Evolutionary conservation across 2,888 invertebrate genomes (phyloP).

Genomic region (Lepeophtheirus nordmannii): DNA sequence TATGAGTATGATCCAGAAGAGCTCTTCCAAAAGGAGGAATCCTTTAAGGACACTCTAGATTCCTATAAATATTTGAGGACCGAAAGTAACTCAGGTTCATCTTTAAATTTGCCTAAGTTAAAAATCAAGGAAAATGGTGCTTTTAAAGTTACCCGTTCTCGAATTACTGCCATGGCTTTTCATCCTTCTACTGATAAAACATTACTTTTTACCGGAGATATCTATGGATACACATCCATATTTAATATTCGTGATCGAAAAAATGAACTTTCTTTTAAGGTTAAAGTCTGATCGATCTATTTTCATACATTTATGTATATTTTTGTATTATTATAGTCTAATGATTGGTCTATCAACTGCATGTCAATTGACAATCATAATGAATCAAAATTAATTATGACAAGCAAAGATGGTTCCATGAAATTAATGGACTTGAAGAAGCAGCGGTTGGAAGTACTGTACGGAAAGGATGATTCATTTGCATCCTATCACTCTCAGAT

Average conservation of each 20-base stretch:
- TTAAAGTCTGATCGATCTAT: background rate
- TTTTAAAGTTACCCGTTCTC: conserved; percentile 32
- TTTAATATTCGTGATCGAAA: too few relatives aligned
- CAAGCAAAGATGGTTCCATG: conserved; percentile 36
- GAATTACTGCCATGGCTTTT: conserved; percentile 34
- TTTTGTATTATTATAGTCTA: conserved; percentile 28
- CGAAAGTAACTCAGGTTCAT: too few relatives aligned
- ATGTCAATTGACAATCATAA: conserved; percentile 30
- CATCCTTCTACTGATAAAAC: conserved; percentile 33
- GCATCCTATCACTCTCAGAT: conserved; percentile 31
- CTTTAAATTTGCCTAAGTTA: too few relatives aligned
- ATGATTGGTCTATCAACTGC: conserved; percentile 33
- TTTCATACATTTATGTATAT: background rate
- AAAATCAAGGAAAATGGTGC: too few relatives aligned
- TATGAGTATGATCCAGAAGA: too few relatives aligned
- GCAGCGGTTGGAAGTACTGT: conserved; percentile 23
- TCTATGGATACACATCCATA: conserved; percentile 26
- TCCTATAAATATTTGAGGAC: too few relatives aligned
- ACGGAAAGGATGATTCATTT: conserved; percentile 30
- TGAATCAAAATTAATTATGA: conserved; percentile 29
- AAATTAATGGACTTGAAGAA: conserved; percentile 33
- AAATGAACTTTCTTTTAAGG: too few relatives aligned
- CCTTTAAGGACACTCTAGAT: too few relatives aligned
- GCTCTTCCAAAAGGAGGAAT: too few relatives aligned
- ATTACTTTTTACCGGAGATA: conserved; percentile 34